Evolutionary conservation across 2,888 invertebrate genomes (phyloP).

Genomic region (Epiblema foenella): DNA sequence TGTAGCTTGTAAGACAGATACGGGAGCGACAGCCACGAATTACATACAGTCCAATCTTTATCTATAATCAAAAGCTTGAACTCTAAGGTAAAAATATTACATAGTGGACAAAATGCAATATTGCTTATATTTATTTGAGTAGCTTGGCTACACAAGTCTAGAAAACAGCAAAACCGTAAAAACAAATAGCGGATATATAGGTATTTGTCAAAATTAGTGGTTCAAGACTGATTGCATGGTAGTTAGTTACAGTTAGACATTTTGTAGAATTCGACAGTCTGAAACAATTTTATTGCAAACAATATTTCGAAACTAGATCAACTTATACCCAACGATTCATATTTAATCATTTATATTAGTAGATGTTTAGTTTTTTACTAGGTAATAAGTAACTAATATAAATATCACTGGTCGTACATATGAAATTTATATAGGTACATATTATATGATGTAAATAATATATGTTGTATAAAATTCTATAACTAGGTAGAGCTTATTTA

Average conservation of each 20-base stretch:
- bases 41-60: too few relatives aligned
- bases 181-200: conserved; percentile 34
- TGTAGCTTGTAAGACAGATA: too few relatives aligned
- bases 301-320: background rate
- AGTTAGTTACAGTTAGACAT: conserved; percentile 37
- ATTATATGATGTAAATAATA: too few relatives aligned
- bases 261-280: conserved; percentile 23
- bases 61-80: too few relatives aligned
- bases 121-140: conserved; percentile 10
- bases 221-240: conserved; percentile 27
- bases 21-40: too few relatives aligned
- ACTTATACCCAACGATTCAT: background rate
- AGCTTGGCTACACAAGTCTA: background rate
- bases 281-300: conserved; percentile 27
- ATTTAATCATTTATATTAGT: background rate
- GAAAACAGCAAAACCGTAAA: conserved; percentile 11
- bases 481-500: background rate
- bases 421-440: too few relatives aligned
- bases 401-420: too few relatives aligned
- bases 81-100: background rate
- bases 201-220: conserved; percentile 31
- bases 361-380: too few relatives aligned
- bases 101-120: conserved; percentile 7
- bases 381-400: too few relatives aligned
- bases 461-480: background rate